These are phyloP conservation scores for Danaus chrysippus DNA, from an alignment of 2,888 invertebrate genomes.

Conservation along the genomic window DNA sequence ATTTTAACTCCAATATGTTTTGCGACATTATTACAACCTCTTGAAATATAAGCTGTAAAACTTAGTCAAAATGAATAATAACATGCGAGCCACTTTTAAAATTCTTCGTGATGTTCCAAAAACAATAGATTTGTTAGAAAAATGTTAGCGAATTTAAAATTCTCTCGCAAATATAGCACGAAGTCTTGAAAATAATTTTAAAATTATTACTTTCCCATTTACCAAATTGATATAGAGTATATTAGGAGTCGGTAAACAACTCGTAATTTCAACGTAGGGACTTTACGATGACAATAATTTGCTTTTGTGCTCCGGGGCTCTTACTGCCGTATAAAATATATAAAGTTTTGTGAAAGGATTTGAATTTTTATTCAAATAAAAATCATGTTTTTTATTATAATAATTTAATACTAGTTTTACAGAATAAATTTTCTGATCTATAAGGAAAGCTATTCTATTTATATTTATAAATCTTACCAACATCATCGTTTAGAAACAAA, in stretches of 20 bases:
- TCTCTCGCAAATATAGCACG: not conserved
- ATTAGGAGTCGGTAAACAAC: constrained; percentile 34
- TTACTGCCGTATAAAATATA: constrained; percentile 18
- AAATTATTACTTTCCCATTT: constrained; percentile 12
- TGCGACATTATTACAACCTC: too few relatives aligned
- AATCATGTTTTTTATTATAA: not conserved
- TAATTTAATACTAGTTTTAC: not conserved
- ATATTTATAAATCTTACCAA: not conserved
- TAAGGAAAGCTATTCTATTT: not conserved
- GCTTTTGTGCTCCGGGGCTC: constrained; percentile 19
- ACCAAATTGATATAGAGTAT: constrained; percentile 7
- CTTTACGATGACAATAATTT: constrained; percentile 35
- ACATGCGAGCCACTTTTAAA: too few relatives aligned
- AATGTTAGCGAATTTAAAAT: not conserved
- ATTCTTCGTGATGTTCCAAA: too few relatives aligned
- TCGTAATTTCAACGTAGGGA: constrained; percentile 32
- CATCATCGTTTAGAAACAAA: not conserved
- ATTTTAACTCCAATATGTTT: too few relatives aligned
- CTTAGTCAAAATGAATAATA: too few relatives aligned
- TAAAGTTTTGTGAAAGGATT: constrained; percentile 4
- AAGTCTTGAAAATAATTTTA: constrained; percentile 8
- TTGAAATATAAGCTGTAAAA: too few relatives aligned
- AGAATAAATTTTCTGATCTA: not conserved
- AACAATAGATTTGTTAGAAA: too few relatives aligned
- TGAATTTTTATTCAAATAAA: not conserved